Evolutionary conservation across 2,113 vertebrate species (phyloP), one percentile per base, ranked within the genome.

Genomic region (Crotalus horridus): DNA sequence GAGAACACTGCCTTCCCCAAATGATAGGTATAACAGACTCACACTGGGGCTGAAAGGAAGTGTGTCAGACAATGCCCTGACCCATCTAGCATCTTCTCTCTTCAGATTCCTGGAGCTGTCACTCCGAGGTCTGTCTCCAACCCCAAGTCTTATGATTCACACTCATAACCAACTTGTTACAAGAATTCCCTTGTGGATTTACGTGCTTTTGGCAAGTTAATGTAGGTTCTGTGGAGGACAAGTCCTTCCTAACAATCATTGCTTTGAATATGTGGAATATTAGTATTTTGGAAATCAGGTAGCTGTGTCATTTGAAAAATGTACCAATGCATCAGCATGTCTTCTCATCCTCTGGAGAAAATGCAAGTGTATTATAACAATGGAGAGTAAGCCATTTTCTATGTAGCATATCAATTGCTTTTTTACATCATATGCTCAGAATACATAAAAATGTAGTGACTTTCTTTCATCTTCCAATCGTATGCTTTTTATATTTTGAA

Each of bases 391-490:
- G 87, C 85, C 94, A 90, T 94, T 94, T 53, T 89, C 95, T 96
- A 95, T 96, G 93, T 91, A 86, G 92, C 91, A 92, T 94, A 92
- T 17, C 0, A 95, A 95, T 94, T 95, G 94, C 89, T 95, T 89
- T 95, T 90, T 91, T 58, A 93, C 95, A 90, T 59, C 54, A 74
- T 92, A 92, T 94, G 91, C 89, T 94, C 56, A 92, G 91, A 94
- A 91, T 85, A 90, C 69, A 92, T 94, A 93, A 95, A 96, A 64
- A 96, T 94, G 94, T 94, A 95, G 92, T 93, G 92, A 96, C 97
- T 97, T 97, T 96, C 94, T 91, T 96, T 95, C 94, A 95, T 93
- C 93, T 96, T 97, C 94, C 88, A 94, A 94, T 91, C 94, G 93
- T 85, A 89, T 96, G 96, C 95, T 96, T 93, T 91, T 91, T 94